Conservation (phyloP, 1,140 invertebrate species). For the Kradibia gibbosae region DNA sequence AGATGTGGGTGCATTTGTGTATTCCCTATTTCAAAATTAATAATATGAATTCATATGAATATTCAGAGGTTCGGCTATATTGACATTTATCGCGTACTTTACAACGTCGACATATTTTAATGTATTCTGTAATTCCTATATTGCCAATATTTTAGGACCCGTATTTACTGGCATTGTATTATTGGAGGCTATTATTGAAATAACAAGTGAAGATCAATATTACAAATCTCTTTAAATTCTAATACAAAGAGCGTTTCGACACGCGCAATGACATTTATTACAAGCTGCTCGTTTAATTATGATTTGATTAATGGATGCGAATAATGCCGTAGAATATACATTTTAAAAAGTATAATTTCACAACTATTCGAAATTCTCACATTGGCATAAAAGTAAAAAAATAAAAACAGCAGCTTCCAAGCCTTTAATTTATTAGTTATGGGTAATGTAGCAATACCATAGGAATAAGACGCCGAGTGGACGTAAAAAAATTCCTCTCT, state of each 20-base stretch:
- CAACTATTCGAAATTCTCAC: conserved; percentile 10
- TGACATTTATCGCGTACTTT: not conserved
- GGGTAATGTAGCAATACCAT: too few relatives aligned
- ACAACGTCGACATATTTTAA: not conserved
- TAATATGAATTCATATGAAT: not conserved
- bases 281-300: not conserved
- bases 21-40: not conserved
- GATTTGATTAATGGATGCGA: not conserved
- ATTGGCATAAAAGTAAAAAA: not conserved
- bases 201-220: not conserved
- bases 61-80: not conserved
- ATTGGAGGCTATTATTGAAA: not conserved
- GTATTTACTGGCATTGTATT: not conserved
- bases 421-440: not conserved
- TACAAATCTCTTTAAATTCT: not conserved
- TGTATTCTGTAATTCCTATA: not conserved
- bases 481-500: too few relatives aligned
- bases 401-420: not conserved
- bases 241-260: not conserved
- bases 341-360: not conserved
- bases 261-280: not conserved
- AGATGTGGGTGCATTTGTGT: not conserved
- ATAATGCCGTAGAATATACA: not conserved
- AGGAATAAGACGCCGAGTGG: too few relatives aligned
- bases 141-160: not conserved